These are phyloP conservation scores for Philonicus albiceps DNA, from an alignment of 2,888 invertebrate species.

Conservation along the genomic window DNA sequence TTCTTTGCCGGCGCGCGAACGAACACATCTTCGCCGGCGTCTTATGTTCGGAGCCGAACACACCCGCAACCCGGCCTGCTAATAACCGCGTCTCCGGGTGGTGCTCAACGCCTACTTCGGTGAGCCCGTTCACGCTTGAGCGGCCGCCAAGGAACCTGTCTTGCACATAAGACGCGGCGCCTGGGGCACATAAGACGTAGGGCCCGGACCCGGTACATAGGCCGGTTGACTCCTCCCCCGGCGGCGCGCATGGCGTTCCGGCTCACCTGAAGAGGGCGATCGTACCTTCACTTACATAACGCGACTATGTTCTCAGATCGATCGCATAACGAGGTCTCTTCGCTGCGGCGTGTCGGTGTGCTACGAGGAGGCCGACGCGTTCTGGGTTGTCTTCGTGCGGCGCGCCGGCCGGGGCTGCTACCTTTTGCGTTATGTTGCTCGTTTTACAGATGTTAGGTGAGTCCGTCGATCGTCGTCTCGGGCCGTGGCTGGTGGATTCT, in stretches of 20 bases:
- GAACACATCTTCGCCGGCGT: neutral
- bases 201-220: conserved; percentile 10
- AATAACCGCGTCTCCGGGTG: conserved; percentile 11
- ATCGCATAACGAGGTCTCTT: neutral
- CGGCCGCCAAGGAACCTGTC: neutral
- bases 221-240: conserved; percentile 11
- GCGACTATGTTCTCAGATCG: neutral
- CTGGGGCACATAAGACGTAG: neutral
- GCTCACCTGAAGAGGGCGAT: neutral
- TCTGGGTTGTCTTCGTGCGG: neutral
- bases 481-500: conserved; percentile 9
- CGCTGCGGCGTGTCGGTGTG: neutral
- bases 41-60: neutral
- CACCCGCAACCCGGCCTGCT: neutral
- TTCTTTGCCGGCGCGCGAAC: neutral
- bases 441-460: conserved; percentile 13
- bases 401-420: neutral
- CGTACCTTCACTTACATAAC: neutral
- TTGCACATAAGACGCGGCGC: neutral
- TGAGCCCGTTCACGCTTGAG: neutral
- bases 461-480: neutral
- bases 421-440: conserved; percentile 26
- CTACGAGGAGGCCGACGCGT: conserved; percentile 1
- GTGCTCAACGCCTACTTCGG: conserved; percentile 23
- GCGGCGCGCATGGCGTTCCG: neutral